Base-by-base conservation (phyloP, 37 sponge, comb jelly and placozoan genomes). In the Aplysina aerophoba region DNA sequence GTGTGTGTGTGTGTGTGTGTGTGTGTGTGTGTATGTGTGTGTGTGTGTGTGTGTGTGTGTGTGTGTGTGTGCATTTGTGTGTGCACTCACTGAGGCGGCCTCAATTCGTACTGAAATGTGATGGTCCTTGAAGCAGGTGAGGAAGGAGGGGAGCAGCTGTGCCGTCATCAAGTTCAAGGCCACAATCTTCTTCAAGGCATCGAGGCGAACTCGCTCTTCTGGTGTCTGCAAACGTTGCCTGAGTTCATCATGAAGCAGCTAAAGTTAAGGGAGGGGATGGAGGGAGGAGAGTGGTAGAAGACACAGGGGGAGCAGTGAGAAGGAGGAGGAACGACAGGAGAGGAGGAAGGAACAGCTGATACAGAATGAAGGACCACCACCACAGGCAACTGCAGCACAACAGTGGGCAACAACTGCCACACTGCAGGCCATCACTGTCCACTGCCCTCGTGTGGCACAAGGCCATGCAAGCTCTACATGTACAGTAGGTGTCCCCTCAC, bases 211-310 rank as follows among this genome's bases (percentile, higher is more conserved):
- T 15, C 65, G 60, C 35, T 91, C 95, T 41, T 86, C 82, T 16
- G 56, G 87, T 30, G 71, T 73, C 33, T 60, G 79, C 39, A 99
- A 77, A 57, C 89, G 63, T 30, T 78, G 71, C 30, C 67, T 67
- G 8, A 99, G 74, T 77, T 99, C 97, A 85, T 96, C 94, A 75
- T 97, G 94, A 4, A 99, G 38, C 39, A 95, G 35, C 98, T 97
- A 50, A n/a, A 56, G 36, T 28, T 44, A 8, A 44, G 50, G 3
- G 8, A 8, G 50, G 50, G 50, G 3, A 44, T 3, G 8, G 50
- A 44, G 50, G 50, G 50, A 44, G 50, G 50, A 11, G 50, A n/a
- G n/a, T n/a, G n/a, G 55, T 41, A 2, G 39, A 4, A 24, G 31
- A 11, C 13, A 63, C 65, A 4, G 8, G 65, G 65, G 12, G n/a